Percentiles rank a stretch among this genome's conserved stretches.
Evolutionary conservation across 2,113 vertebrate genomes (phyloP).

Genomic region (Phaetusa simplex): DNA sequence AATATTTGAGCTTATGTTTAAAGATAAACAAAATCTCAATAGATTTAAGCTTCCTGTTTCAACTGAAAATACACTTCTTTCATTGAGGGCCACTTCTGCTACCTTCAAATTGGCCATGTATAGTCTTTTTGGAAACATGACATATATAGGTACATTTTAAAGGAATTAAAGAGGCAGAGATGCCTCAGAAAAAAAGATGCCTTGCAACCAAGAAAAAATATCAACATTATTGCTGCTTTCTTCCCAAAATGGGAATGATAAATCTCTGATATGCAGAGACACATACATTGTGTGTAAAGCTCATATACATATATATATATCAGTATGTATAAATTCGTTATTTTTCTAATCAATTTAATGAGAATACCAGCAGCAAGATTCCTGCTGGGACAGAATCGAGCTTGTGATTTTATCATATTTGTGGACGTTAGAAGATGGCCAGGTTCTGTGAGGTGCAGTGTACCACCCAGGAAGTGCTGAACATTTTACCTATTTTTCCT

Average conservation of each 20-base stretch:
- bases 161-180: background rate
- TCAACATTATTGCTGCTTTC: background rate
- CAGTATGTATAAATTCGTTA: background rate
- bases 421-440: background rate
- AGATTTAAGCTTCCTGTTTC: background rate
- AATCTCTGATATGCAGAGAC: background rate
- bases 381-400: background rate
- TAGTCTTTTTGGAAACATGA: background rate
- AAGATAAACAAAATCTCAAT: background rate
- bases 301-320: background rate
- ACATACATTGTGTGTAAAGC: background rate
- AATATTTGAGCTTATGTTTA: background rate
- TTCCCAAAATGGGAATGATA: background rate
- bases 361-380: background rate
- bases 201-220: background rate
- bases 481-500: background rate
- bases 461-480: background rate
- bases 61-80: background rate
- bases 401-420: background rate
- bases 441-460: background rate
- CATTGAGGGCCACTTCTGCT: background rate
- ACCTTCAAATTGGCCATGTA: background rate
- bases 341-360: background rate
- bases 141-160: background rate
- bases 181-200: background rate